These are phyloP conservation scores for Trematocara marginatum DNA, from an alignment of 2,113 vertebrate species.

Conservation along the genomic window DNA sequence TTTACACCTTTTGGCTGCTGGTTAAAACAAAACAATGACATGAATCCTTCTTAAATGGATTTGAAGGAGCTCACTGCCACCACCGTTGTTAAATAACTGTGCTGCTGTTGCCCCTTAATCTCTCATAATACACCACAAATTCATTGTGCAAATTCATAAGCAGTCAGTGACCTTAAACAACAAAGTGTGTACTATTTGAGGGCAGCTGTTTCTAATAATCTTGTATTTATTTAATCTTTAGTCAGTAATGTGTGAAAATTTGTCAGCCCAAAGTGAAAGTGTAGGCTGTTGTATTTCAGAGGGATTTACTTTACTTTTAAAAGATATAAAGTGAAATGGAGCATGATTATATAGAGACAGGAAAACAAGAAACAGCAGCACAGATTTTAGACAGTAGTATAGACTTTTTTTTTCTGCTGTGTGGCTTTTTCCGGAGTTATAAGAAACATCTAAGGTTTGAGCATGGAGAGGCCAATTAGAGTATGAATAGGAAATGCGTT, in stretches of 20 bases:
- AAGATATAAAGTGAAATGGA: not conserved
- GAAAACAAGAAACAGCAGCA: not conserved
- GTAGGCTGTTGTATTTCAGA: slow-evolving; percentile 1
- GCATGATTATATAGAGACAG: not conserved
- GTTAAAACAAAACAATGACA: not conserved
- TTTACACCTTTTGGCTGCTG: not conserved
- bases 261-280: not conserved
- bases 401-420: not conserved
- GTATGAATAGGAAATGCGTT: not conserved
- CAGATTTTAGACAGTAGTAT: not conserved
- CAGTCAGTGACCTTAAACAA: not conserved
- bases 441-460: not conserved
- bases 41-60: not conserved
- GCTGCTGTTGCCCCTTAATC: slow-evolving; percentile 23
- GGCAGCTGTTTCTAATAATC: not conserved
- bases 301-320: slow-evolving; percentile 3
- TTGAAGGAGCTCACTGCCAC: not conserved
- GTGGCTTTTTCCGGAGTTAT: not conserved
- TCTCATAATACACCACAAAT: slow-evolving; percentile 27
- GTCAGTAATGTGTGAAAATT: not conserved
- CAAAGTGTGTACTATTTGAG: not conserved
- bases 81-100: not conserved
- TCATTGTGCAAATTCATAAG: slow-evolving; percentile 10
- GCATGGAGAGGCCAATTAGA: not conserved
- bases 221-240: not conserved